A percentile compares a stretch with the other conserved stretches of the same genome.
These are phyloP conservation scores for Nanger granti DNA, from an alignment of 2,113 vertebrate genomes.

Conservation along the genomic window DNA sequence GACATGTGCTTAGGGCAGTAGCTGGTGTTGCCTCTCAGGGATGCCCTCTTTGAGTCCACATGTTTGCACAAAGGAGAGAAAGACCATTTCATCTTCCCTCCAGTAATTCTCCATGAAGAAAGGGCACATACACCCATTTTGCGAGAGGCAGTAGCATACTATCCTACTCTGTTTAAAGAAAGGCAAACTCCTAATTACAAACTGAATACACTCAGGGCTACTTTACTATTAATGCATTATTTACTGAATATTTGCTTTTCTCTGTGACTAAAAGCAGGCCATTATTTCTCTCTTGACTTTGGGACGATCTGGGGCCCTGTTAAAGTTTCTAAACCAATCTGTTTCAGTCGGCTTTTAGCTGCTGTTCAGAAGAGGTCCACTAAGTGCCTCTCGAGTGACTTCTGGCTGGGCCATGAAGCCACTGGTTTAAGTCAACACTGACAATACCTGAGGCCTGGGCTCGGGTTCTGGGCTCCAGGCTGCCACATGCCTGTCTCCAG, in stretches of 20 bases:
- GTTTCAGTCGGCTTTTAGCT: not conserved
- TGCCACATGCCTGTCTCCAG: not conserved
- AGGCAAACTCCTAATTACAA: not conserved
- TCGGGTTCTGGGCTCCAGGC: not conserved
- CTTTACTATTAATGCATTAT: not conserved
- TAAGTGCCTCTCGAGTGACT: not conserved
- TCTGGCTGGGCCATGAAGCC: not conserved
- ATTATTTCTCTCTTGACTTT: not conserved
- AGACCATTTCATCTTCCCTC: not conserved
- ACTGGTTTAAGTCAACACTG: not conserved
- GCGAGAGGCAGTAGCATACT: not conserved
- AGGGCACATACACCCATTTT: fast-evolving
- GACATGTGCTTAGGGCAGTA: fast-evolving
- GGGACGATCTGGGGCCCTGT: not conserved
- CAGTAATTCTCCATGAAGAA: not conserved
- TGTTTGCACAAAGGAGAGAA: not conserved
- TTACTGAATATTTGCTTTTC: not conserved
- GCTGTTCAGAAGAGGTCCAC: not conserved
- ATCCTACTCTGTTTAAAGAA: not conserved
- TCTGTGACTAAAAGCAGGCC: not conserved
- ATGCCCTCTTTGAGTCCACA: not conserved
- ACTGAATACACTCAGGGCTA: not conserved
- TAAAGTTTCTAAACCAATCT: not conserved
- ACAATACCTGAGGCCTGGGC: not conserved
- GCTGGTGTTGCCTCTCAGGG: fast-evolving